Percentiles rank a stretch among this genome's conserved stretches.
phyloP scores from a whole-genome alignment of 2,797 vertebrate genomes.

The Calcarius lapponicus region DNA sequence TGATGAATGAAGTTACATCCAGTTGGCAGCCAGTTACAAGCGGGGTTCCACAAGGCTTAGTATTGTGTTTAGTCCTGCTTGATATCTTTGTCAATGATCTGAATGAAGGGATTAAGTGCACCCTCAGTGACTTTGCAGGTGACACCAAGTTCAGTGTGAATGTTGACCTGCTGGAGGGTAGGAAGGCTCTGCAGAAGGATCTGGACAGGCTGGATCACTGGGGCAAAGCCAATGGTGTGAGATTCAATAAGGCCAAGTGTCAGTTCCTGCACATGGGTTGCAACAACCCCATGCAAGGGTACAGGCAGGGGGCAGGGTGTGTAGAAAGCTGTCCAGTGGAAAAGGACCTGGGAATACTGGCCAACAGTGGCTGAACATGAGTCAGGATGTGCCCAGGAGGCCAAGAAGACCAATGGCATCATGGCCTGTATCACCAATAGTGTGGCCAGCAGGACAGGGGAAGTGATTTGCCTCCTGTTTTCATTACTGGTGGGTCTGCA shows the following conservation, averaged over 20 bases:
- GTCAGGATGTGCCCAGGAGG: neutral
- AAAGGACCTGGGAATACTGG: neutral
- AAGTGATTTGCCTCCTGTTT: neutral
- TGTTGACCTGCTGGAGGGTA: neutral
- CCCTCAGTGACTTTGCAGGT: neutral
- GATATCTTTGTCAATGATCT: neutral
- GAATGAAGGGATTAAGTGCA: neutral
- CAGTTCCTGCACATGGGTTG: rapidly evolving
- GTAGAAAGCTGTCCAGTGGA: neutral
- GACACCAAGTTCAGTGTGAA: neutral
- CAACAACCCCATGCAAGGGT: rapidly evolving
- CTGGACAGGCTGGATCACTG: neutral
- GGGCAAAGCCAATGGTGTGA: neutral
- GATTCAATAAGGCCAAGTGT: neutral
- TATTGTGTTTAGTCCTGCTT: neutral
- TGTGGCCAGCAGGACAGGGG: neutral
- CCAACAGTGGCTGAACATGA: neutral
- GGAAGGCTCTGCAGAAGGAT: neutral
- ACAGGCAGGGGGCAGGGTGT: neutral
- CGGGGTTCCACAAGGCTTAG: neutral
- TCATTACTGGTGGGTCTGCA: neutral
- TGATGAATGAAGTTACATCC: neutral
- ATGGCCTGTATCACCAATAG: neutral
- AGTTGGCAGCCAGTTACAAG: rapidly evolving
- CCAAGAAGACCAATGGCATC: neutral